Evolutionary conservation across 2,888 invertebrate genomes (phyloP).

Genomic region (Escarpia spicata): DNA sequence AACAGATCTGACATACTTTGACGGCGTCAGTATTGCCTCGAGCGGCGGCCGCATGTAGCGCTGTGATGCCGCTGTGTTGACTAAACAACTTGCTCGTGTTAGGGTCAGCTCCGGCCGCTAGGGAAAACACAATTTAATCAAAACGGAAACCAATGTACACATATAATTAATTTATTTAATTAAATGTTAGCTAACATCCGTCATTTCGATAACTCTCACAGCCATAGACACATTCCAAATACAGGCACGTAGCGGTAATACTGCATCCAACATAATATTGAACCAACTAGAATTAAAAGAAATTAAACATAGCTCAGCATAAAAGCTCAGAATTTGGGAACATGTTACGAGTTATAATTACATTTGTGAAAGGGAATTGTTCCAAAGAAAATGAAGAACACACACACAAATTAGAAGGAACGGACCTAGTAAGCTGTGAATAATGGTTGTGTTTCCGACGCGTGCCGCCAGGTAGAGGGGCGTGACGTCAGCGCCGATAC

Average conservation of each 20-base stretch:
- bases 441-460: constrained; percentile 35
- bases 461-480: constrained; percentile 42
- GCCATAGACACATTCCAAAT: background rate
- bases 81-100: constrained; percentile 40
- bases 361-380: too few species aligned
- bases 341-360: too few species aligned
- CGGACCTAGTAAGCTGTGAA: background rate
- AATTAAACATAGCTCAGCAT: background rate
- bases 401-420: background rate
- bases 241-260: background rate
- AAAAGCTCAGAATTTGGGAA: background rate
- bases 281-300: background rate
- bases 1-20: background rate
- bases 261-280: background rate
- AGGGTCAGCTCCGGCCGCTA: constrained; percentile 38
- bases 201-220: background rate
- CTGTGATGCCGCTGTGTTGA: constrained; percentile 40
- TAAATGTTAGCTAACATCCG: too few species aligned
- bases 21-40: constrained; percentile 38
- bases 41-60: constrained; percentile 43
- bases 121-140: background rate
- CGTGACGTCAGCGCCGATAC: constrained; percentile 39
- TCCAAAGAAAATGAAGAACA: too few species aligned
- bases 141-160: background rate
- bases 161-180: too few species aligned